A percentile compares a stretch with the other conserved stretches of the same genome.
Evolutionary conservation across 2,113 vertebrate species (phyloP).

Genomic region (Halcyon senegalensis): DNA sequence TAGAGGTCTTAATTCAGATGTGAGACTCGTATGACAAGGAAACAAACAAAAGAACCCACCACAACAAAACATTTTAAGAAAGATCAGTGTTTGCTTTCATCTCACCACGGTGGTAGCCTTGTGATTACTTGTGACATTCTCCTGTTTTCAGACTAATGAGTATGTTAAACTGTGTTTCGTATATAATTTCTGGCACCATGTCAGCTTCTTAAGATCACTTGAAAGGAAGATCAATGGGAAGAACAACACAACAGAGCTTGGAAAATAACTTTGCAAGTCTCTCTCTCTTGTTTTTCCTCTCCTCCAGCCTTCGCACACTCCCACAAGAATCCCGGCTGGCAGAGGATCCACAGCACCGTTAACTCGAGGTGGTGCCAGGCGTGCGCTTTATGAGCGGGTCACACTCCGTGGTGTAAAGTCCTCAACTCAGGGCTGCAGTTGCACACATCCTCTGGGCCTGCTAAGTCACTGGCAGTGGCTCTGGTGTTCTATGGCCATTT

Average conservation of each 20-base stretch:
- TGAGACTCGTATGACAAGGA: background rate
- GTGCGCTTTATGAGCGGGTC: fast-evolving
- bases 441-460: background rate
- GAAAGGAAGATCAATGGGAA: conserved; percentile 11
- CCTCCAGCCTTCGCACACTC: background rate
- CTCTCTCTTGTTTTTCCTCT: background rate
- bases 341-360: background rate
- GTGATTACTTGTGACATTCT: background rate
- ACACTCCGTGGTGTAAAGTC: background rate
- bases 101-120: background rate
- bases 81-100: background rate
- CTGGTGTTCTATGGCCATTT: background rate
- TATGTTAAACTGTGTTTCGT: background rate
- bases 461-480: background rate
- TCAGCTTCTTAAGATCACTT: background rate
- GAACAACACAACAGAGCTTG: background rate
- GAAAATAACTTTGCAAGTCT: background rate
- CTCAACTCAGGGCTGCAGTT: background rate
- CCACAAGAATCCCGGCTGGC: background rate
- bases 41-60: background rate
- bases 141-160: background rate
- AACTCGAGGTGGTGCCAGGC: fast-evolving
- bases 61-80: background rate
- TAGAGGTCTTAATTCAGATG: background rate
- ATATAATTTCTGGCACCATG: background rate